These are phyloP conservation scores for Epizoanthus rinbou DNA, from an alignment of 92 coral and sea anemone species.

Conservation along the genomic window DNA sequence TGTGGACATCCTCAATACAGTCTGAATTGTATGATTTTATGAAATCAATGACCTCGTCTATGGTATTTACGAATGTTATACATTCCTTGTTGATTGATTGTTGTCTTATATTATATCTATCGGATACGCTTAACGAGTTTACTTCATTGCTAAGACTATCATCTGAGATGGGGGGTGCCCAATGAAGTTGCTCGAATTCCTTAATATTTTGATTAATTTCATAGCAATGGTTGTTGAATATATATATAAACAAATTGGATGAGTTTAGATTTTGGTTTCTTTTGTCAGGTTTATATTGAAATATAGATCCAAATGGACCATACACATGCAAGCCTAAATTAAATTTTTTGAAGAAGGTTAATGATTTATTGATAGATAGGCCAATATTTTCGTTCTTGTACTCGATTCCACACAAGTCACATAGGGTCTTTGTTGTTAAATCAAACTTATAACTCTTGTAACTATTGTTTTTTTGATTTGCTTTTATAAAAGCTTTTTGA, in stretches of 20 bases:
- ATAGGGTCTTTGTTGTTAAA: background rate
- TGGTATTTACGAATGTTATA: background rate
- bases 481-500: too few relatives aligned
- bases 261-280: background rate
- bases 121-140: too few relatives aligned
- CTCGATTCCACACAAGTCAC: conserved; percentile 26
- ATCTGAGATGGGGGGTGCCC: too few relatives aligned
- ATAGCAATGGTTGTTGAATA: background rate
- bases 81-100: too few relatives aligned
- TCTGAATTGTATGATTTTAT: conserved; percentile 10
- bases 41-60: conserved; percentile 15
- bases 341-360: conserved; percentile 19
- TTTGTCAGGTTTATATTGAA: conserved; percentile 5
- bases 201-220: background rate
- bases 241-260: background rate
- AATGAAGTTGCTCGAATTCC: background rate
- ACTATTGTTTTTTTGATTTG: background rate
- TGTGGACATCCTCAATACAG: too few relatives aligned
- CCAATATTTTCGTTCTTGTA: conserved; percentile 16
- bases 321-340: conserved; percentile 6
- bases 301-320: conserved; percentile 35
- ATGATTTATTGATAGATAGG: conserved; percentile 14
- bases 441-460: background rate
- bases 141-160: too few relatives aligned
- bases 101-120: too few relatives aligned